Base-by-base conservation (phyloP, 1,140 invertebrate genomes). In the Phymorhynchus buccinoides region DNA sequence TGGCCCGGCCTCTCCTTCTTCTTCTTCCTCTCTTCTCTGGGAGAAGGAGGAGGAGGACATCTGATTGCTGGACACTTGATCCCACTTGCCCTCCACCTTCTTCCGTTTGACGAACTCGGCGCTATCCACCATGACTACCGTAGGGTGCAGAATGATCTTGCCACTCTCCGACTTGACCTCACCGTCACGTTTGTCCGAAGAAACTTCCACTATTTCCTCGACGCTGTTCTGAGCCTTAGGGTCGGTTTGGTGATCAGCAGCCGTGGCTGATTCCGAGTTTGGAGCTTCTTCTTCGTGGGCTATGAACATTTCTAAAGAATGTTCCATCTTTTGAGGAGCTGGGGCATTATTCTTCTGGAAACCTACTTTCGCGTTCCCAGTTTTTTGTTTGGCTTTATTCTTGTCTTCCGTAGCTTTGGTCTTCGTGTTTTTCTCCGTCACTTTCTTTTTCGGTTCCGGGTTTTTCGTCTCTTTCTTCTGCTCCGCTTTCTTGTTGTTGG, bases 1-100 rank as follows among this genome's bases (percentile, higher is more conserved):
- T 18, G 44, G 7, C 44, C 6, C 44, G 7, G 44, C 7, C 6
- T 6, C 44, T 48, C 44, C 44, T 48, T 48, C 44, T 48, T 48
- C 7, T 6, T 6, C 44, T 18, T 6, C 44, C 7, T 48, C 44
- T 48, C 44, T 48, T 18, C 44, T 48, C 16, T 62, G 56, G 7
- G 3, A n/a, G n/a, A n/a, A n/a, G 44, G 44, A 48, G 56, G 56
- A 14, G 56, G 6, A 7, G 18, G 56, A 62, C 6, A 3, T 22
- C 71, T 39, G 35, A 39, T 75, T 39, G 71, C 71, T 62, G 77
- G 77, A 79, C 35, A 48, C 3, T n/a, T 79, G 41, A 1, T 79
- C 77, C 77, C 77, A 79, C n/a, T 79, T 35, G 18, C 42, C 42
- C 77, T 79, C 77, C 42, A 79, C 32, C 77, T 48, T 52, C 77